A percentile compares a stretch with the other conserved stretches of the same genome.
Evolutionary conservation across 2,113 vertebrate genomes (phyloP).

Genomic region (Balaenoptera acutorostrata): DNA sequence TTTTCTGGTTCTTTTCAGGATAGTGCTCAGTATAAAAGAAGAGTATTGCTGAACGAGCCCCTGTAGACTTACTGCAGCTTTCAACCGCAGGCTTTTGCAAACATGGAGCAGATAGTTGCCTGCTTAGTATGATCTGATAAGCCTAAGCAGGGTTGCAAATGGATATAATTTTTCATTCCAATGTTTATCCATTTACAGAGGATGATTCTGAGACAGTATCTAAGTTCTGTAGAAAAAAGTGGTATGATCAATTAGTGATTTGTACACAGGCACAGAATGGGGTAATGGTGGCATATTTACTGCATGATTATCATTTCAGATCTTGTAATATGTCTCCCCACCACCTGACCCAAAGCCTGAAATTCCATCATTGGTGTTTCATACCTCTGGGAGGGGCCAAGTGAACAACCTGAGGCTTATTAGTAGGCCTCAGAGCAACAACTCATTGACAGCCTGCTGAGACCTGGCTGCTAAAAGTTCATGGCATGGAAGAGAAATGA

Average conservation of each 20-base stretch:
- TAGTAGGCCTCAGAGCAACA: background rate
- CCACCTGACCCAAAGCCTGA: background rate
- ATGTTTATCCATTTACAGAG: background rate
- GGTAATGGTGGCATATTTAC: background rate
- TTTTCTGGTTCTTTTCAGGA: background rate
- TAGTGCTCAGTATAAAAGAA: background rate
- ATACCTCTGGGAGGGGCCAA: background rate
- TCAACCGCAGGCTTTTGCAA: background rate
- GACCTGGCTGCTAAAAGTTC: background rate
- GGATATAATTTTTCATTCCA: background rate
- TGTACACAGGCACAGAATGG: background rate
- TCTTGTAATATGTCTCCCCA: background rate
- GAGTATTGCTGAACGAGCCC: background rate
- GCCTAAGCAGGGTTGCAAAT: background rate
- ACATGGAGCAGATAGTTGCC: background rate
- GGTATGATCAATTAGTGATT: background rate
- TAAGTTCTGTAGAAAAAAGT: background rate
- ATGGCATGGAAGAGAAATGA: background rate
- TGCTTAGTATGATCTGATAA: background rate
- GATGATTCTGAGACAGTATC: background rate
- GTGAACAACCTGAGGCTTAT: background rate
- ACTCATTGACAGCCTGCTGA: background rate
- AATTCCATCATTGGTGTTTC: background rate
- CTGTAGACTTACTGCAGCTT: background rate
- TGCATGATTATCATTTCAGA: background rate